Conservation (phyloP, 2,113 vertebrate species). For the Tylochromis polylepis region DNA sequence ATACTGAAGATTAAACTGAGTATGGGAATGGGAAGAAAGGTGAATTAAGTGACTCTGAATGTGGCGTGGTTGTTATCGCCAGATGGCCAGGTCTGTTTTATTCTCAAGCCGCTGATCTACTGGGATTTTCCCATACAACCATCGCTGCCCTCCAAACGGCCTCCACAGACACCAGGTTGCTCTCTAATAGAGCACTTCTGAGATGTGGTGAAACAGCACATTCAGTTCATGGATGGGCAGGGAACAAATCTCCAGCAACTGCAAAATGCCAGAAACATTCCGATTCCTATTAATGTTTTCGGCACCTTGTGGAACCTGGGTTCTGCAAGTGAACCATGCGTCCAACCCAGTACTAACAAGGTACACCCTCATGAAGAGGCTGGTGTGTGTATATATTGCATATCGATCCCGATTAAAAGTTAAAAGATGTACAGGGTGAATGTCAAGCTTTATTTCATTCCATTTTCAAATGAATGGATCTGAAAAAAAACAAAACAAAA, state of each 20-base stretch:
- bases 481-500: no score
- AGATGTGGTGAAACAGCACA: background rate
- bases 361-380: background rate
- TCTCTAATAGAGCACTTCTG: background rate
- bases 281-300: background rate
- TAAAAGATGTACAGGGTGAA: background rate
- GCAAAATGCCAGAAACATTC: background rate
- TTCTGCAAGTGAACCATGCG: background rate
- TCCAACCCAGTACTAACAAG: background rate
- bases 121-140: background rate
- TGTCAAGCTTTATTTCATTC: background rate
- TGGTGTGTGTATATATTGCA: background rate
- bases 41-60: background rate
- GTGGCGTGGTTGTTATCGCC: background rate
- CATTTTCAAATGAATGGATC: background rate
- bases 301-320: background rate
- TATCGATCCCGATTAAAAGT: background rate
- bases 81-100: background rate
- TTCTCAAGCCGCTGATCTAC: background rate
- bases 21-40: background rate
- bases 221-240: accelerated
- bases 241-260: background rate
- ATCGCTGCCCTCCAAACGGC: background rate
- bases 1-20: background rate
- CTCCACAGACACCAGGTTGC: background rate